Evolutionary conservation across 2,888 invertebrate species (phyloP), one percentile per base, ranked within the genome.

Genomic region (Alcis repandata): DNA sequence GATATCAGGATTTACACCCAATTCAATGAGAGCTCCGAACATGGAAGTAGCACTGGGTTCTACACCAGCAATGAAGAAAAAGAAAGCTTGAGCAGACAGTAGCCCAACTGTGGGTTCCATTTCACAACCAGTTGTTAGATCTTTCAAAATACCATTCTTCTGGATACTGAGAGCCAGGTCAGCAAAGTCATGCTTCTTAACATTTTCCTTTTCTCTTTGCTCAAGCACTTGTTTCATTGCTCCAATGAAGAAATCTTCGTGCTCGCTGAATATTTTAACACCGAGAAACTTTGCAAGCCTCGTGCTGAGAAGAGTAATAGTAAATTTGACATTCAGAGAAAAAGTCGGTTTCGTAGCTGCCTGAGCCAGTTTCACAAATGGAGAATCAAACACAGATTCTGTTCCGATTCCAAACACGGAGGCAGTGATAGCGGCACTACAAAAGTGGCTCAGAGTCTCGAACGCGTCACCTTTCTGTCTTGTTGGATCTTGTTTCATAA

Each of bases 171-270:
- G 53, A 62, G 84, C 85, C 0, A 89, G 68, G 53, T 89, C 87
- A 4, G 80, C 79, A 51, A 90, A 90, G 68, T 90, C 89, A 36
- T 86, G 82, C 43, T 75, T 82, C 40, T 80, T 83, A 0, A 73
- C 70, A 20, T 78, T 75, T 1, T 84, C 83, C 10, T 78, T 51
- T 61, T 84, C 72, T 6, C 90, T 74, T 20, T 77, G 67, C 9
- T 78, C 70, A 2, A 89, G 72, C 0, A 86, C 78, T 62, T 82
- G 73, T 63, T 81, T 83, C 1, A 90, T 81, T 1, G 85, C 84
- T 32, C 75, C 73, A 27, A 88, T 74, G 57, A 90, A 89, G 17
- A 86, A 87, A 0, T 80, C 63, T 56, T 89, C 85, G n/a, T 78
- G 69, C 1, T 85, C 78, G 20, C 73, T 71, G 49, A 86, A 86